Evolutionary conservation across 2,797 vertebrate species (phyloP).

Genomic region (Eupleurogrammus muticus): DNA sequence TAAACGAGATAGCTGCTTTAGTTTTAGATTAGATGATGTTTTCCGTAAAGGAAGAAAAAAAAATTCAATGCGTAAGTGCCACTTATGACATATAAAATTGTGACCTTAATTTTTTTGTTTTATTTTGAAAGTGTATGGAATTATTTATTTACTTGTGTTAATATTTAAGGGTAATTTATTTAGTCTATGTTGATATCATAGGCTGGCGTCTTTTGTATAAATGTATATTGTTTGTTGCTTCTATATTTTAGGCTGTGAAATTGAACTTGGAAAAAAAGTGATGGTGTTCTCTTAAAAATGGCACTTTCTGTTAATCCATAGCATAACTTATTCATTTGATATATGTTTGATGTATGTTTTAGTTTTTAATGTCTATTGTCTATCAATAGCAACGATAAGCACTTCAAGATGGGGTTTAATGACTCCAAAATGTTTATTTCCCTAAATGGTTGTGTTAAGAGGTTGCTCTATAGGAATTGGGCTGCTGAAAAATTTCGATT

Average conservation of each 20-base stretch:
- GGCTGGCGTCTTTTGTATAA: slow-evolving; percentile 88
- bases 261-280: slow-evolving; percentile 84
- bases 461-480: slow-evolving; percentile 47
- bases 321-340: slow-evolving; percentile 63
- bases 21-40: slow-evolving; percentile 74
- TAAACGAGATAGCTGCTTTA: slow-evolving; percentile 78
- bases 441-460: slow-evolving; percentile 61
- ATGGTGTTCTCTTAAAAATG: slow-evolving; percentile 85
- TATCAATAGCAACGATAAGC: slow-evolving; percentile 85
- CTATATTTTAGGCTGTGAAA: slow-evolving; percentile 90
- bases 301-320: slow-evolving; percentile 87
- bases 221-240: slow-evolving; percentile 87
- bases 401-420: slow-evolving; percentile 83
- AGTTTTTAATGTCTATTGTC: slow-evolving; percentile 80
- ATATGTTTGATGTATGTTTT: slow-evolving; percentile 69
- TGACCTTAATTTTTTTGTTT: slow-evolving; percentile 92
- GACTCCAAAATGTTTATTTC: slow-evolving; percentile 64
- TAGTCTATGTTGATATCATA: slow-evolving; percentile 82
- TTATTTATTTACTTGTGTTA: slow-evolving; percentile 78
- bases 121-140: slow-evolving; percentile 75
- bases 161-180: slow-evolving; percentile 84
- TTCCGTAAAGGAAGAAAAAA: slow-evolving; percentile 67
- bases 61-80: slow-evolving; percentile 81
- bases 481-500: slow-evolving; percentile 27
- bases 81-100: slow-evolving; percentile 90